Base-by-base conservation (phyloP, 1,140 invertebrate genomes). In the Calephelis nemesis region DNA sequence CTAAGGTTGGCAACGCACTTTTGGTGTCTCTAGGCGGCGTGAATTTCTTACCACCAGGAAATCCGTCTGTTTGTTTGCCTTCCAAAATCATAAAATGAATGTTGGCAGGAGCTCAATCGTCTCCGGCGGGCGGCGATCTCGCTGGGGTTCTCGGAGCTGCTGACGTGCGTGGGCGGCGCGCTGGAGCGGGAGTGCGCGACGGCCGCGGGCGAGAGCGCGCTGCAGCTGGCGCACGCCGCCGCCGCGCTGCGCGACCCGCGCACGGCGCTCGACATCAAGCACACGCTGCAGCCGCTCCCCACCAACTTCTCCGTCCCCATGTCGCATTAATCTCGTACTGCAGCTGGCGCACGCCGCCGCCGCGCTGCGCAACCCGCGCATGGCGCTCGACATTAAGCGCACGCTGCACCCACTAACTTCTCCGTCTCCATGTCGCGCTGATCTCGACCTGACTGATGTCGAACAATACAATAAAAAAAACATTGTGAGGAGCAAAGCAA, bases 211-310 rank as follows among this genome's bases (percentile, higher is more conserved):
- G 98, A 98, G 79, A 98, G 97, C 82, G 95, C 97, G 1, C 84
- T 98, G 47, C 98, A 99, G 85, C 93, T 99, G 70, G 96, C 97
- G 13, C 97, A 98, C 90, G 97, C 97, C 12, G 96, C 97, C 1
- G 83, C 84, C 40, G 88, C 88, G 15, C 75, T 92, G n/a, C 69
- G 90, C 4, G 88, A 92, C 68, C 85, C 82, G 0, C 67, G 87
- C 11, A 88, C 85, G 1, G 87, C 82, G 0, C 75, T 88, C 13
- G 87, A 89, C 64, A 83, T 88, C 69, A 89, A 88, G 52, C 84
- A 87, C 70, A 84, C 82, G 6, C 73, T 89, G 0, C 79, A 82
- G 45, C 88, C 88, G 4, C 76, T 87, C 5, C 75, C 81, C 5
- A 73, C 83, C 9, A 87, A 79, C 69, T 87, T 85, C 64, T 84